phyloP scores from a whole-genome alignment of 2,888 invertebrate genomes.

The Campopleginae sp. region DNA sequence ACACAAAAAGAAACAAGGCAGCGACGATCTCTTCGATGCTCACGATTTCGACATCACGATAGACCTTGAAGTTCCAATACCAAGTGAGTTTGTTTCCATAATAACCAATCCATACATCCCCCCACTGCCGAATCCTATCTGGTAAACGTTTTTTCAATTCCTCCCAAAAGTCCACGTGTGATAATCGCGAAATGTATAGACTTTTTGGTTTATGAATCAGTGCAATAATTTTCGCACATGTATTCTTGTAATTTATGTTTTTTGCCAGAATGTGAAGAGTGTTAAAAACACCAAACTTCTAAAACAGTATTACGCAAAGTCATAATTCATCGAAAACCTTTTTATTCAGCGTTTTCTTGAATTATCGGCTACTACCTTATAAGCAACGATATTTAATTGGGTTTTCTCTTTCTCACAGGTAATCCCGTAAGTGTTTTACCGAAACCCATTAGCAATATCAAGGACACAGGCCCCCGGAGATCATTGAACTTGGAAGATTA shows the following conservation, averaged over 20 bases:
- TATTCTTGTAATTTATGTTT: neutral
- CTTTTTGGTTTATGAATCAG: too few species aligned
- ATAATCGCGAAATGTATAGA: too few species aligned
- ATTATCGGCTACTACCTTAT: neutral
- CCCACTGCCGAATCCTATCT: neutral
- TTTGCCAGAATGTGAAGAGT: neutral
- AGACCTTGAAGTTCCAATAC: conserved; percentile 93
- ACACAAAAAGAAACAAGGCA: conserved; percentile 79
- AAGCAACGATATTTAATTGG: neutral
- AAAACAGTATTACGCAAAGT: neutral
- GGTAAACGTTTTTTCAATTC: neutral
- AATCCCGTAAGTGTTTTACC: conserved; percentile 90
- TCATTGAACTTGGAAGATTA: conserved; percentile 96
- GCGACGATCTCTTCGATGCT: conserved; percentile 87
- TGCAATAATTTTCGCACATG: too few species aligned
- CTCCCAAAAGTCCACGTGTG: too few species aligned
- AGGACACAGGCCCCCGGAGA: conserved; percentile 92
- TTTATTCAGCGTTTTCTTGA: too few species aligned
- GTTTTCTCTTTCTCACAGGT: conserved; percentile 86
- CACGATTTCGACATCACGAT: conserved; percentile 99
- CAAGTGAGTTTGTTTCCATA: conserved; percentile 87
- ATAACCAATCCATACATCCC: neutral
- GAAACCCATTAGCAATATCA: conserved; percentile 90
- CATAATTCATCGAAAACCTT: neutral
- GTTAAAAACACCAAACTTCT: neutral